Percentiles rank a stretch among this genome's conserved stretches.
Evolutionary conservation across 1,140 invertebrate species (phyloP).

Genomic region (Drosophila repleta): DNA sequence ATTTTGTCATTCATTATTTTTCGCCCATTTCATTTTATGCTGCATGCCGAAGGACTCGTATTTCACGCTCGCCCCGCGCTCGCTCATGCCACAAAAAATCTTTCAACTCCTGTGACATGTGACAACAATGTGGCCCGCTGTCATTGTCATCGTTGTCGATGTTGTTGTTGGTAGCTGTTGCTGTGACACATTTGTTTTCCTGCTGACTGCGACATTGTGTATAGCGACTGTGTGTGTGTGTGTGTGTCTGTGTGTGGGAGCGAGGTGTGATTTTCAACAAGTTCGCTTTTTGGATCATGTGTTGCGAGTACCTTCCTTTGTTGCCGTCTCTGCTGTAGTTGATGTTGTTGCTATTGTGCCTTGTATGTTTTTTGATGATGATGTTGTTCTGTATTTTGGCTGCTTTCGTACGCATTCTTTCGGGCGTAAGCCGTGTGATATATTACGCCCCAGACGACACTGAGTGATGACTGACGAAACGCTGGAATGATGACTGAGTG

Average conservation of each 20-base stretch:
- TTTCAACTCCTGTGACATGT: constrained; percentile 68
- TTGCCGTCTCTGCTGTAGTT: background rate
- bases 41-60: constrained; percentile 76
- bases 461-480: constrained; percentile 60
- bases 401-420: constrained; percentile 45
- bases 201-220: constrained; percentile 22
- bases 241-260: constrained; percentile 1
- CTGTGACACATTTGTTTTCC: constrained; percentile 58
- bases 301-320: constrained; percentile 18
- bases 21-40: constrained; percentile 72
- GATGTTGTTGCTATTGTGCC: too few species aligned
- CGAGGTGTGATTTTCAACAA: constrained; percentile 78
- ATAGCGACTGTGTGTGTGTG: too few species aligned
- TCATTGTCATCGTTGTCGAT: constrained; percentile 60
- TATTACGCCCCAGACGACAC: constrained; percentile 57
- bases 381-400: constrained; percentile 23
- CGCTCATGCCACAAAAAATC: background rate
- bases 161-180: constrained; percentile 39
- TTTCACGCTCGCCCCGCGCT: constrained; percentile 50
- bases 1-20: constrained; percentile 82
- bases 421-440: constrained; percentile 48
- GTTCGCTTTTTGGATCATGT: constrained; percentile 55
- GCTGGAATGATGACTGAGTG: constrained; percentile 46
- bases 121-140: constrained; percentile 78
- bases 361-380: constrained; percentile 8